Percentiles rank a stretch among this genome's conserved stretches.
Evolutionary conservation across 2,113 vertebrate genomes (phyloP).

Genomic region (Pelecanus crispus): DNA sequence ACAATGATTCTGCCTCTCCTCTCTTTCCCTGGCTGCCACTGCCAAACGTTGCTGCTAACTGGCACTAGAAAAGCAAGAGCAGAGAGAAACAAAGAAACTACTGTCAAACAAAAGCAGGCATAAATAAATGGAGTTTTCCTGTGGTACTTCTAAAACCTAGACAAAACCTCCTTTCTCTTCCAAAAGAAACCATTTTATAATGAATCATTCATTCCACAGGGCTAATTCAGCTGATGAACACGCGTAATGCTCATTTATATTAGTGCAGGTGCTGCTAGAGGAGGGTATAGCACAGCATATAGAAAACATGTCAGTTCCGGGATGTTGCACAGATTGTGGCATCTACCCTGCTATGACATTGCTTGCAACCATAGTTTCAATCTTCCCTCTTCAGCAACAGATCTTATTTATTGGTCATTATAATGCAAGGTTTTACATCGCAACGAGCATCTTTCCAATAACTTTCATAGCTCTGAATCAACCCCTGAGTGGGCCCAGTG

Average conservation of each 20-base stretch:
- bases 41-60: conserved; percentile 50
- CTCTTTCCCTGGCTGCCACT: background rate
- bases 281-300: background rate
- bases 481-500: background rate
- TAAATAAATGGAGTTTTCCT: conserved; percentile 59
- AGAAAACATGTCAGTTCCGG: background rate
- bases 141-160: conserved; percentile 42
- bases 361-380: background rate
- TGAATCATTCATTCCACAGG: conserved; percentile 34
- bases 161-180: conserved; percentile 56
- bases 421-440: background rate
- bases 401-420: conserved; percentile 27
- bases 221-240: conserved; percentile 27
- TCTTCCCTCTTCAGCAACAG: background rate
- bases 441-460: background rate
- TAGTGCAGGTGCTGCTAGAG: background rate
- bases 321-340: background rate
- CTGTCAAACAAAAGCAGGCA: conserved; percentile 60
- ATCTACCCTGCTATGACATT: conserved; percentile 10
- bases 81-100: conserved; percentile 58
- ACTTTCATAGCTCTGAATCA: background rate
- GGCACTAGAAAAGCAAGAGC: conserved; percentile 32
- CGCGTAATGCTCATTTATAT: background rate
- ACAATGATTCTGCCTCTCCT: conserved; percentile 40
- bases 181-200: conserved; percentile 46